Evolutionary conservation across 2,888 invertebrate species (phyloP).

Genomic region (Leptarthrus brevirostris): DNA sequence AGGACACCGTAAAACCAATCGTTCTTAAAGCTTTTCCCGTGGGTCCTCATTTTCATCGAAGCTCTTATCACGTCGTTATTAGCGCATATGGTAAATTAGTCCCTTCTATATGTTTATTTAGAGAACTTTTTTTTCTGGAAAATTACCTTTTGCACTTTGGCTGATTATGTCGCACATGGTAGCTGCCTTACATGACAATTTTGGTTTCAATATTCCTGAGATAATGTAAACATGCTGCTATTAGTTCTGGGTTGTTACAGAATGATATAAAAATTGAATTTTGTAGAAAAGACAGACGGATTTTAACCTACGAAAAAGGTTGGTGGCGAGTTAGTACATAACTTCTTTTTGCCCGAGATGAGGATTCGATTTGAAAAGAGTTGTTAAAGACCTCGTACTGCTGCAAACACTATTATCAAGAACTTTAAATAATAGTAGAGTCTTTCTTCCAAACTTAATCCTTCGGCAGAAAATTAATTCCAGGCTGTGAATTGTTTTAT

Average conservation of each 20-base stretch:
- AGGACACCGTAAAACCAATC: slow-evolving; percentile 2
- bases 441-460: not conserved
- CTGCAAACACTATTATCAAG: not conserved
- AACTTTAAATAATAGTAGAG: too few species aligned
- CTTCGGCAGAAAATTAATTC: slow-evolving; percentile 5
- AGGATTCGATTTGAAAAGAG: slow-evolving; percentile 5
- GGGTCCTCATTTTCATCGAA: not conserved
- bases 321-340: too few species aligned
- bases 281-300: slow-evolving; percentile 13
- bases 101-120: slow-evolving; percentile 23
- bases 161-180: slow-evolving; percentile 53
- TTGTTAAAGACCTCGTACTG: not conserved
- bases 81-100: slow-evolving; percentile 27
- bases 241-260: slow-evolving; percentile 34
- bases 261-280: slow-evolving; percentile 40
- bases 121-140: slow-evolving; percentile 27
- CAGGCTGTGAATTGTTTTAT: not conserved
- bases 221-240: slow-evolving; percentile 37
- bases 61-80: slow-evolving; percentile 1
- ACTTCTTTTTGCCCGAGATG: not conserved
- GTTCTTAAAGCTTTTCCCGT: not conserved
- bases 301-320: too few species aligned
- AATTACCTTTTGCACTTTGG: slow-evolving; percentile 52
- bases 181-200: not conserved
- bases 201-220: slow-evolving; percentile 1